These are phyloP conservation scores for Pterocles burchelli DNA, from an alignment of 2,113 vertebrate species.

Conservation along the genomic window DNA sequence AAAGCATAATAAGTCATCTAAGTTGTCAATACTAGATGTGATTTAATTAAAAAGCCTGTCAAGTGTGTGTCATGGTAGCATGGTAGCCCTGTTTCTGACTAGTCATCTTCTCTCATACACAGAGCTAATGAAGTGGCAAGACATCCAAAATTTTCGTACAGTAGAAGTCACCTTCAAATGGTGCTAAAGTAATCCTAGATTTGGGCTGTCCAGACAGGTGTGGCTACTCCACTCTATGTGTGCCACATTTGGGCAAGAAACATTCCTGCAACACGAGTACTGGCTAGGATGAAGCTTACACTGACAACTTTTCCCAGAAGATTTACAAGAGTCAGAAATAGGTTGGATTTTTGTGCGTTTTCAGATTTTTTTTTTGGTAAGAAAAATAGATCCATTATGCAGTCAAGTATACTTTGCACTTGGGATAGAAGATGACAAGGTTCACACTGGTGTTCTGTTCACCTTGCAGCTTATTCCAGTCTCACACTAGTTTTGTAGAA, in stretches of 20 bases:
- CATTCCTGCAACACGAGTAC: background rate
- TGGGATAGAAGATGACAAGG: background rate
- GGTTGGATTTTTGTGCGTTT: background rate
- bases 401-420: background rate
- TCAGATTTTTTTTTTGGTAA: background rate
- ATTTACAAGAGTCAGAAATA: background rate
- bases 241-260: background rate
- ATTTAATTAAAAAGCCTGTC: background rate
- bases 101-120: background rate
- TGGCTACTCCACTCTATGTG: background rate
- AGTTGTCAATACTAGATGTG: background rate
- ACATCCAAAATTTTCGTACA: background rate
- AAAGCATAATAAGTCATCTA: background rate
- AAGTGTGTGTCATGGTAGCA: fast-evolving
- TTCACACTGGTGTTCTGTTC: background rate
- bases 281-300: background rate
- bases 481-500: background rate
- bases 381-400: background rate
- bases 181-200: background rate
- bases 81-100: background rate
- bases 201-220: background rate
- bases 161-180: background rate
- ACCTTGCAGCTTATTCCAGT: background rate
- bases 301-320: background rate
- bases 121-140: background rate